Conservation (phyloP, 2,113 vertebrate genomes). For the Eulacestoma nigropectus region DNA sequence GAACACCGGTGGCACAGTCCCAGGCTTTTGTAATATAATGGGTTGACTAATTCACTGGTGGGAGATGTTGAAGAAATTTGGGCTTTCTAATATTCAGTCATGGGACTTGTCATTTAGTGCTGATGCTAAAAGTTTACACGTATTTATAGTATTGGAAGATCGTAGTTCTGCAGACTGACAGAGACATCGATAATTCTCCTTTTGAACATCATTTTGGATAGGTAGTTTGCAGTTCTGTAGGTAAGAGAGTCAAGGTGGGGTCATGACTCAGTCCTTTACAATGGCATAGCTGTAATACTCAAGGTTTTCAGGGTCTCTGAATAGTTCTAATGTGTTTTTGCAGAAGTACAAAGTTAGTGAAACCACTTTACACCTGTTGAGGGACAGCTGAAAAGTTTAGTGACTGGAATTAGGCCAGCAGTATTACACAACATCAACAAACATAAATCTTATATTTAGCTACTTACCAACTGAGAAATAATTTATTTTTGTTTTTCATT, state of each 20-base stretch:
- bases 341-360: neutral
- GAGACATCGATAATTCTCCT: neutral
- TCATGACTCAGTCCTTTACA: neutral
- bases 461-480: neutral
- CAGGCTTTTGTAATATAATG: neutral
- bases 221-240: neutral
- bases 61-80: neutral
- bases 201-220: neutral
- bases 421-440: conserved; percentile 34
- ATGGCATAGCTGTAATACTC: neutral
- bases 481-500: neutral
- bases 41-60: neutral
- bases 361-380: conserved; percentile 31
- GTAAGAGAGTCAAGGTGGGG: neutral
- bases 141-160: accelerated
- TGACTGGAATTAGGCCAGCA: conserved; percentile 16
- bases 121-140: neutral
- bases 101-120: neutral
- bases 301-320: neutral
- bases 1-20: neutral
- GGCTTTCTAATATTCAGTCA: neutral
- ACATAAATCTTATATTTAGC: conserved; percentile 35
- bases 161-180: neutral
- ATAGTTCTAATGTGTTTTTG: neutral
- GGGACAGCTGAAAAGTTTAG: conserved; percentile 40